phyloP scores from a whole-genome alignment of 2,797 vertebrate species.

The Dendrocincla tyrannina region DNA sequence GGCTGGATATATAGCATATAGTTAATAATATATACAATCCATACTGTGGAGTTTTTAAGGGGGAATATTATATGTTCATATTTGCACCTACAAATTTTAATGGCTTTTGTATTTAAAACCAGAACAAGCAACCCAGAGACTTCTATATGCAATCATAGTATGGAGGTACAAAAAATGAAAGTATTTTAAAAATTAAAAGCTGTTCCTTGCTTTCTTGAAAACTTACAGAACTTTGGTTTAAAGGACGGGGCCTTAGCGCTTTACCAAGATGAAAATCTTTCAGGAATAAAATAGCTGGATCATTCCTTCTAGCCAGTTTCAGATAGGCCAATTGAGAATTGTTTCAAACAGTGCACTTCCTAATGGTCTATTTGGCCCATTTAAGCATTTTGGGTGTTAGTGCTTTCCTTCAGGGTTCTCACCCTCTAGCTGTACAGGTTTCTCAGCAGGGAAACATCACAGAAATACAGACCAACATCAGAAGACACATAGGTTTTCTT shows the following conservation, averaged over 20 bases:
- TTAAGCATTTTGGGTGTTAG: not conserved
- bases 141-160: not conserved
- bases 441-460: constrained; percentile 22
- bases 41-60: not conserved
- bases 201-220: not conserved
- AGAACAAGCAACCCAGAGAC: not conserved
- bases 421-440: not conserved
- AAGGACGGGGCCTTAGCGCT: not conserved
- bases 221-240: not conserved
- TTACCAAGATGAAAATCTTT: not conserved
- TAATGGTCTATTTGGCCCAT: not conserved
- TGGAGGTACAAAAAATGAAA: not conserved
- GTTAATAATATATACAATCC: not conserved
- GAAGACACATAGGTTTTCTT: not conserved
- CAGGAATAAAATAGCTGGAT: not conserved
- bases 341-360: not conserved
- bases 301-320: not conserved
- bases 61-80: not conserved
- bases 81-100: not conserved
- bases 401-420: not conserved
- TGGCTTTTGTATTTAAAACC: not conserved
- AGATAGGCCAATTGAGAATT: not conserved
- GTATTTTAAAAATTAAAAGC: not conserved
- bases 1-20: not conserved
- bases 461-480: constrained; percentile 9